These are phyloP conservation scores for Slavum lentiscoides DNA, from an alignment of 2,888 invertebrate genomes.

Conservation along the genomic window DNA sequence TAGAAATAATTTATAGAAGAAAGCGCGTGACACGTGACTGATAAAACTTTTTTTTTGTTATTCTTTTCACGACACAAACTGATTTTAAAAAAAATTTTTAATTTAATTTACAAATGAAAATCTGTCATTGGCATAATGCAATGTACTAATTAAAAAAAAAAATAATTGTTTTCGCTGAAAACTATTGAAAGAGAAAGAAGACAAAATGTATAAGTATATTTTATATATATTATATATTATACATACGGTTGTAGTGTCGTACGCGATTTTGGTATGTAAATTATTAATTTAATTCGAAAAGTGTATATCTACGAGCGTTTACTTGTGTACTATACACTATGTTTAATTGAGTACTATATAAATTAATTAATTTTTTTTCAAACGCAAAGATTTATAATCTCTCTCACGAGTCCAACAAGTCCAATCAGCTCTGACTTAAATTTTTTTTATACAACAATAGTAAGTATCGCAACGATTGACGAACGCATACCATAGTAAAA, in stretches of 20 bases:
- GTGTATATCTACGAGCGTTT: too few relatives aligned
- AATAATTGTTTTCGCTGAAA: constrained; percentile 43
- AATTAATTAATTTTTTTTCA: too few relatives aligned
- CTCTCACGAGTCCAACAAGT: too few relatives aligned
- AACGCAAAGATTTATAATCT: too few relatives aligned
- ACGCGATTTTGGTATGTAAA: neutral
- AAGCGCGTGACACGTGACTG: constrained; percentile 8
- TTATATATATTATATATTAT: neutral
- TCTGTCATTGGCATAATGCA: constrained; percentile 14
- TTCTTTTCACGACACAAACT: constrained; percentile 38
- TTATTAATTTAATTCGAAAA: too few relatives aligned
- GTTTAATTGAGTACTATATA: too few relatives aligned
- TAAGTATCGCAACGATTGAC: too few relatives aligned
- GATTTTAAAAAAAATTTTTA: constrained; percentile 30
- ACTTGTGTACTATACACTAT: too few relatives aligned
- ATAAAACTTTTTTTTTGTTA: constrained; percentile 11
- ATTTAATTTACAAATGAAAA: neutral
- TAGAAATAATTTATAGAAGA: constrained; percentile 34
- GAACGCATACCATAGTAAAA: too few relatives aligned
- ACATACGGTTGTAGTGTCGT: neutral
- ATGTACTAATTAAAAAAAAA: constrained; percentile 8
- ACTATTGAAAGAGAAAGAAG: constrained; percentile 48
- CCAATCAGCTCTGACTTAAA: too few relatives aligned
- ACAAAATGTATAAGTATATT: constrained; percentile 43
- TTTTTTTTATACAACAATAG: too few relatives aligned